Evolutionary conservation across 1,140 invertebrate species (phyloP).

Genomic region (Neotoxoptera formosana): DNA sequence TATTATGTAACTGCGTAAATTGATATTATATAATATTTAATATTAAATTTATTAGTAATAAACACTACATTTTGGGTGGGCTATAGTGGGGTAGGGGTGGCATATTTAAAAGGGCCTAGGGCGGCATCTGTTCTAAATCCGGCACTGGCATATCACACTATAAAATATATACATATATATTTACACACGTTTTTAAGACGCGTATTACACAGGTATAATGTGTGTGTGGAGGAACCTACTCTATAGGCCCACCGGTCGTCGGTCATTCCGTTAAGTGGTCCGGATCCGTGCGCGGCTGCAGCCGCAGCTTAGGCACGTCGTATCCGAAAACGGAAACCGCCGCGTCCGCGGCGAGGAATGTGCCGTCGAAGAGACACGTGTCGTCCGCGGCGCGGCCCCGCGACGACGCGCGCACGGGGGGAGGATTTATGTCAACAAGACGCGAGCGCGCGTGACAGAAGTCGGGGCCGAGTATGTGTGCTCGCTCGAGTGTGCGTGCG

Average conservation of each 20-base stretch:
- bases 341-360: too few species aligned
- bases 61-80: too few species aligned
- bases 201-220: background rate
- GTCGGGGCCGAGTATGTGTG: background rate
- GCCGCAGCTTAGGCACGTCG: too few species aligned
- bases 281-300: background rate
- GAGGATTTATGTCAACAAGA: slow-evolving; percentile 48
- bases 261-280: slow-evolving; percentile 46
- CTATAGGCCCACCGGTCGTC: background rate
- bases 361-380: slow-evolving; percentile 39
- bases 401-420: background rate
- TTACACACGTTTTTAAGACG: background rate
- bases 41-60: too few species aligned
- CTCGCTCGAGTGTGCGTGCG: too few species aligned
- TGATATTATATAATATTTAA: too few species aligned
- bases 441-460: slow-evolving; percentile 31
- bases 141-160: too few species aligned
- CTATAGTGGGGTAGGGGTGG: too few species aligned
- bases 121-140: too few species aligned
- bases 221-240: background rate
- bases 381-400: background rate
- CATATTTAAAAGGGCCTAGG: too few species aligned
- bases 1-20: too few species aligned
- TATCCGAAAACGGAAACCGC: slow-evolving; percentile 46
- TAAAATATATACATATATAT: background rate